A percentile compares a stretch with the other conserved stretches of the same genome.
Conservation (phyloP, 2,888 invertebrate genomes). For the Pterostichus niger region DNA sequence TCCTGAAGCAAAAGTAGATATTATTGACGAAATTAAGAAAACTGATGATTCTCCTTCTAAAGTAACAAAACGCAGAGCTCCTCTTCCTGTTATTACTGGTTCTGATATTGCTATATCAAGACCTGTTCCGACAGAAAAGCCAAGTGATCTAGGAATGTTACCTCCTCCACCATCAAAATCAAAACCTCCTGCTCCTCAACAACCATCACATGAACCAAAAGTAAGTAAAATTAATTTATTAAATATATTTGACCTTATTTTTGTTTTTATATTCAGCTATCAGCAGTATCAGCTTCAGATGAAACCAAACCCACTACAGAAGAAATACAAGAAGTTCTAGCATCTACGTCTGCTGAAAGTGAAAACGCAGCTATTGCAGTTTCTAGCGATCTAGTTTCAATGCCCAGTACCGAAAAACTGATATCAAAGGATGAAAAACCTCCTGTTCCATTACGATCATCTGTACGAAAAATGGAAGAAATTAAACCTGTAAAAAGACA, state of each 20-base stretch:
- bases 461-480: constrained; percentile 78
- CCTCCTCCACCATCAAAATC: constrained; percentile 68
- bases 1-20: constrained; percentile 32
- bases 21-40: constrained; percentile 73
- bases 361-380: constrained; percentile 71
- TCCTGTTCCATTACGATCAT: constrained; percentile 76
- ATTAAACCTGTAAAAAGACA: constrained; percentile 80
- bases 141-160: constrained; percentile 76
- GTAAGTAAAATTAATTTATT: constrained; percentile 4
- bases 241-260: background rate
- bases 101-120: constrained; percentile 75
- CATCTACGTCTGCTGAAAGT: constrained; percentile 68
- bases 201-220: constrained; percentile 56
- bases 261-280: constrained; percentile 6
- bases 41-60: constrained; percentile 78
- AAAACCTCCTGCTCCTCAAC: constrained; percentile 63
- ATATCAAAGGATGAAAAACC: constrained; percentile 75
- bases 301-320: constrained; percentile 44
- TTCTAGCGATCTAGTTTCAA: constrained; percentile 72
- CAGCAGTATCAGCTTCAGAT: constrained; percentile 36
- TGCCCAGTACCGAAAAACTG: constrained; percentile 79
- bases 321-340: constrained; percentile 46
- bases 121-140: constrained; percentile 77
- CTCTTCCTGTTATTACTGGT: constrained; percentile 67
- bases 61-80: constrained; percentile 78